A percentile compares a stretch with the other conserved stretches of the same genome.
Evolutionary conservation across 2,888 invertebrate genomes (phyloP).

Genomic region (Epicampocera succincta): DNA sequence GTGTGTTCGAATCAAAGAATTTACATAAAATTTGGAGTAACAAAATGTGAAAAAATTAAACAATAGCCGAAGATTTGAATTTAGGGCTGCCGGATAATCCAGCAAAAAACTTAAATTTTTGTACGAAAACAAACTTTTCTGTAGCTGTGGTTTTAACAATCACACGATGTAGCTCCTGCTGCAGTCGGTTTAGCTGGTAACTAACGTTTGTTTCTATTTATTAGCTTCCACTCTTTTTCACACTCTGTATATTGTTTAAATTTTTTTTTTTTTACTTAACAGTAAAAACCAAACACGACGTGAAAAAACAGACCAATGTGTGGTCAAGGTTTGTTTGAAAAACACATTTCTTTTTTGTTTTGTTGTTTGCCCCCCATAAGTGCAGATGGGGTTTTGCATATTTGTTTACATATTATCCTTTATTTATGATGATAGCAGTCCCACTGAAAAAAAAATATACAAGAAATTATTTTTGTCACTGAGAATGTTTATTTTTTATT

Average conservation of each 20-base stretch:
- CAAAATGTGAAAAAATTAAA: no score
- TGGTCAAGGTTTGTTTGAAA: constrained; percentile 60
- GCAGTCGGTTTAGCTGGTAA: no score
- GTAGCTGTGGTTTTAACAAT: no score
- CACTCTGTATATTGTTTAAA: not conserved
- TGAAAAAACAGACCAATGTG: constrained; percentile 45
- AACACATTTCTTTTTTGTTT: not conserved
- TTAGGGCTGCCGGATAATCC: no score
- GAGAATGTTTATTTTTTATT: not conserved
- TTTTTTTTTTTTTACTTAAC: constrained; percentile 17
- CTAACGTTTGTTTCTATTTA: not conserved
- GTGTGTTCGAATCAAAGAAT: no score
- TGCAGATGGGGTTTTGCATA: not conserved
- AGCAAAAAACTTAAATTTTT: no score
- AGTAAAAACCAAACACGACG: constrained; percentile 29
- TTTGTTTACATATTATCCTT: constrained; percentile 21
- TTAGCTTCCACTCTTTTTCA: not conserved
- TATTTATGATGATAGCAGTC: constrained; percentile 29
- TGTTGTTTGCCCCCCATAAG: constrained; percentile 5
- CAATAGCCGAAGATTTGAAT: no score
- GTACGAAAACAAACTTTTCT: no score
- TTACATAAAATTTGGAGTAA: no score
- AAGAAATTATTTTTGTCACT: constrained; percentile 5
- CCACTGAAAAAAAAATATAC: not conserved
- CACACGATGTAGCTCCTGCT: no score